These are phyloP conservation scores for Drosophila ohnishii DNA, from an alignment of 1,140 invertebrate species.

Conservation along the genomic window DNA sequence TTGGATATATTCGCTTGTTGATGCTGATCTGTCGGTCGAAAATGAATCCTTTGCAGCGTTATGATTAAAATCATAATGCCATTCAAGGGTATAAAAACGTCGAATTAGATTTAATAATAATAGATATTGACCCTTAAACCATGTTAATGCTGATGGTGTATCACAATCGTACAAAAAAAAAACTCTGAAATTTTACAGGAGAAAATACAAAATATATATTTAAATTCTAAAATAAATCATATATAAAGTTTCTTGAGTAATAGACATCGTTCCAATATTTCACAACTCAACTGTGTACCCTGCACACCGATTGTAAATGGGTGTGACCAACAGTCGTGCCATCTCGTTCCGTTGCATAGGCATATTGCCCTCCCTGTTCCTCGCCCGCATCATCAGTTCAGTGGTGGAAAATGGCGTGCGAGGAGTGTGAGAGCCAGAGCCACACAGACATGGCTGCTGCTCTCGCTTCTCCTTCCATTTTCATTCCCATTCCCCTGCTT, in stretches of 20 bases:
- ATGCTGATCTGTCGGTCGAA: no score
- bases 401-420: constrained; percentile 74
- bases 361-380: constrained; percentile 14
- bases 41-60: no score
- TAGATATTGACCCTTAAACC: no score
- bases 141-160: no score
- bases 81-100: no score
- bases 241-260: not conserved
- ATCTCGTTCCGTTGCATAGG: constrained; percentile 32
- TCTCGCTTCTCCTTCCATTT: constrained; percentile 8
- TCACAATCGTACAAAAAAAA: no score
- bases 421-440: constrained; percentile 29
- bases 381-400: constrained; percentile 6
- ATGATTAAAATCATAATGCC: no score
- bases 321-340: constrained; percentile 50
- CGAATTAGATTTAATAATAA: no score
- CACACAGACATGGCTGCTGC: constrained; percentile 53
- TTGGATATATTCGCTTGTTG: no score
- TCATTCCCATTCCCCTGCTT: constrained; percentile 1
- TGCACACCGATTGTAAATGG: constrained; percentile 36
- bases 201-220: no score
- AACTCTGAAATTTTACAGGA: no score
- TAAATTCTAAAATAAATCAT: no score
- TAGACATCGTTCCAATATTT: constrained; percentile 20
- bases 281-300: constrained; percentile 27